A percentile compares a stretch with the other conserved stretches of the same genome.
phyloP scores from a whole-genome alignment of 1,140 invertebrate species.

The Gyrodactylus salaris region DNA sequence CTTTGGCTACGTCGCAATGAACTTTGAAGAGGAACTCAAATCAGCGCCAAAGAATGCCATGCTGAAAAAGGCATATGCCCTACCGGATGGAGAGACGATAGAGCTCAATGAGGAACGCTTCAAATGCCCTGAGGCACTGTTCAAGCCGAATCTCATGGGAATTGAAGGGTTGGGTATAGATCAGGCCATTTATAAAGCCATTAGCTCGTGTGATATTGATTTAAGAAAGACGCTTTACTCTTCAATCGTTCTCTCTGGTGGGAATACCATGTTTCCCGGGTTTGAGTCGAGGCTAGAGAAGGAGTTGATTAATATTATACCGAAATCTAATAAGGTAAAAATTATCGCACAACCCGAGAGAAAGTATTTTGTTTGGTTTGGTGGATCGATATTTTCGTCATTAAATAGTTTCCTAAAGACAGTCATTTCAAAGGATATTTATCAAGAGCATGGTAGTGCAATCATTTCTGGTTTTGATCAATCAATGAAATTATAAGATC shows the following conservation, averaged over 20 bases:
- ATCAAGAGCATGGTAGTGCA: neutral
- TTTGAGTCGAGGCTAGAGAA: neutral
- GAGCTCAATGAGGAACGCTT: constrained; percentile 16
- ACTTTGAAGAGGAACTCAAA: constrained; percentile 6
- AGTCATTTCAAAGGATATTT: neutral
- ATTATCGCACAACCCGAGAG: constrained; percentile 53
- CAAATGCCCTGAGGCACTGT: constrained; percentile 16
- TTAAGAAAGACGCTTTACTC: constrained; percentile 27
- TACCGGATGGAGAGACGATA: constrained; percentile 10
- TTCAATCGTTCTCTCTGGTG: constrained; percentile 13
- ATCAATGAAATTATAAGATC: too few relatives aligned
- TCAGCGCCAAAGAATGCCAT: neutral
- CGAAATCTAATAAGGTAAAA: constrained; percentile 40
- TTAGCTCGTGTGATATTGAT: constrained; percentile 29
- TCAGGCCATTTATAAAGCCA: constrained; percentile 23
- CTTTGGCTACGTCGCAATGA: constrained; percentile 7
- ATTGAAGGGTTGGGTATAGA: constrained; percentile 20
- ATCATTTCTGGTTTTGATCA: neutral
- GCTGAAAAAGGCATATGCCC: constrained; percentile 3
- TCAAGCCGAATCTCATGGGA: constrained; percentile 17
- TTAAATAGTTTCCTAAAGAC: neutral
- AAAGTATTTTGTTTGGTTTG: constrained; percentile 32
- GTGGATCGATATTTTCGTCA: neutral
- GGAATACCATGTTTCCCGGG: neutral
- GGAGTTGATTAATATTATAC: constrained; percentile 33